phyloP scores from a whole-genome alignment of 2,113 vertebrate species.

The Camelus dromedarius region DNA sequence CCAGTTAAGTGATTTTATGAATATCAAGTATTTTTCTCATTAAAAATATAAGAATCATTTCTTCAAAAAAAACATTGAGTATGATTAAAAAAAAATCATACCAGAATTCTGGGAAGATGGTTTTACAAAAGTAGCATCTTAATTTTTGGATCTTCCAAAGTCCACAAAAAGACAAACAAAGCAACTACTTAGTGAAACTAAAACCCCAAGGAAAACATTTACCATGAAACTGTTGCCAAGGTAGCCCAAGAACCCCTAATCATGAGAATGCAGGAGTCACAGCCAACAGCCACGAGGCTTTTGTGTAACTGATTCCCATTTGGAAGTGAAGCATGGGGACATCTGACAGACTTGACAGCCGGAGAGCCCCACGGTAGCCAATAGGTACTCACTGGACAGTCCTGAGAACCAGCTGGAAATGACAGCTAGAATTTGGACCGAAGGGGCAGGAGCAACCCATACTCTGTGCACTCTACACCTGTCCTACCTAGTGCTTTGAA shows the following conservation, averaged over 20 bases:
- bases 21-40: constrained; percentile 17
- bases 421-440: background rate
- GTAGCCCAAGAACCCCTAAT: background rate
- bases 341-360: background rate
- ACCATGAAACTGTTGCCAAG: background rate
- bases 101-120: background rate
- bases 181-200: background rate
- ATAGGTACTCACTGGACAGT: background rate
- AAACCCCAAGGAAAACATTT: background rate
- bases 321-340: background rate
- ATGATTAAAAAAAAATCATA: background rate
- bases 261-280: background rate
- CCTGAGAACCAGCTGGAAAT: background rate
- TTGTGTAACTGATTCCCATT: background rate
- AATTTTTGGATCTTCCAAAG: background rate
- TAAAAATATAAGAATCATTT: background rate
- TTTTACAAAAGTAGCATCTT: background rate
- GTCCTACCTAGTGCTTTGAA: background rate
- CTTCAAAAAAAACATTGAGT: background rate
- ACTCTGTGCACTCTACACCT: background rate
- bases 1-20: background rate
- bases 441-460: background rate
- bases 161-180: background rate
- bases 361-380: background rate
- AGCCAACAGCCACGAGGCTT: background rate